Evolutionary conservation across 2,113 vertebrate species (phyloP).

Genomic region (Ictidomys tridecemlineatus): DNA sequence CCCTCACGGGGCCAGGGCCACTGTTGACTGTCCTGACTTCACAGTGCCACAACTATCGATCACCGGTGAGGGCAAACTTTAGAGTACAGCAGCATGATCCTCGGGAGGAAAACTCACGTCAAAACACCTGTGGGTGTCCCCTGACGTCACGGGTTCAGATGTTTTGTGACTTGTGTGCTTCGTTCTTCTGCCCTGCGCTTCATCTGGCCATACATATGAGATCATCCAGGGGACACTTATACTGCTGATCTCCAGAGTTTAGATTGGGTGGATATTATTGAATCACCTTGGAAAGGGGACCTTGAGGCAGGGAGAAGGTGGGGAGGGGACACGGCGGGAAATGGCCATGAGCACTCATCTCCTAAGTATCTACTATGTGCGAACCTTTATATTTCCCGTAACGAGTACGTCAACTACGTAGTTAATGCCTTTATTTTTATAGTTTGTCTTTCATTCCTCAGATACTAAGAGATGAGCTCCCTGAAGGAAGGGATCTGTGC

Average conservation of each 20-base stretch:
- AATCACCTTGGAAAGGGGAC: not conserved
- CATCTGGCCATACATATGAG: fast-evolving
- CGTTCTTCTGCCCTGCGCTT: fast-evolving
- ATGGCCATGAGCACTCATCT: fast-evolving
- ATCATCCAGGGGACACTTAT: fast-evolving
- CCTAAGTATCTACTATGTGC: not conserved
- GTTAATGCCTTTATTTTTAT: not conserved
- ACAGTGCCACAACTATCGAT: constrained; percentile 40
- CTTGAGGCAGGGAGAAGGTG: not conserved
- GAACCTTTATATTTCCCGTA: not conserved
- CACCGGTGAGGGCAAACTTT: not conserved
- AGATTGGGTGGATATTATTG: not conserved
- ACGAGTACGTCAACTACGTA: not conserved
- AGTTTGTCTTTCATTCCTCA: not conserved
- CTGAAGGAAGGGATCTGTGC: not conserved
- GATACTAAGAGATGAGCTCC: not conserved
- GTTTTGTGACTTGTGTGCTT: not conserved
- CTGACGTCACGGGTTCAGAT: not conserved
- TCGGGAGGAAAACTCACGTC: not conserved
- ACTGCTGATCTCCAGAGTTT: not conserved
- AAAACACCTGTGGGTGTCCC: not conserved
- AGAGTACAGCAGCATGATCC: constrained; percentile 28
- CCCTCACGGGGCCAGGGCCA: fast-evolving
- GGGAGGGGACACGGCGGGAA: not conserved
- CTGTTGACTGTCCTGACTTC: constrained; percentile 66